These are phyloP conservation scores for Acridotheres tristis DNA, from an alignment of 2,797 vertebrate species.

Conservation along the genomic window DNA sequence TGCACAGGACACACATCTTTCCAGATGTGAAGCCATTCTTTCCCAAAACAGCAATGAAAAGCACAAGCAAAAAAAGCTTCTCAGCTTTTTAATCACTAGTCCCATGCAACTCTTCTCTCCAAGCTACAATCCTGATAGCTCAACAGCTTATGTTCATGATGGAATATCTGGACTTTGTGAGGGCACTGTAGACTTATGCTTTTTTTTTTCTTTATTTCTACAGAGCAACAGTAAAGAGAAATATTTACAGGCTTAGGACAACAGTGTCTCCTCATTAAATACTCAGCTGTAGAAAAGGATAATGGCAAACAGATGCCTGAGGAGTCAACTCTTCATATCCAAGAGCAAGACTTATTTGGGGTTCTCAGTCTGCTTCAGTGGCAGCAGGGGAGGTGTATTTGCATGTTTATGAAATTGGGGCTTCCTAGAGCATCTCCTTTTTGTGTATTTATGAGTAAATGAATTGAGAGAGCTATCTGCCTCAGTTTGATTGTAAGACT, in stretches of 20 bases:
- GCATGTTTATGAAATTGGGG: not conserved
- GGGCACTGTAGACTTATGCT: not conserved
- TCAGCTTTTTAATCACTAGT: not conserved
- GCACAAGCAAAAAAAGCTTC: not conserved
- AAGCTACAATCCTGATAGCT: not conserved
- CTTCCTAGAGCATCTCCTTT: not conserved
- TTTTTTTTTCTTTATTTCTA: not conserved
- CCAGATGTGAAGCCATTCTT: not conserved
- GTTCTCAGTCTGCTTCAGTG: not conserved
- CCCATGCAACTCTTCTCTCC: not conserved
- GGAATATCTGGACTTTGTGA: not conserved
- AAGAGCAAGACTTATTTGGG: not conserved
- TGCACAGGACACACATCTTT: rapidly evolving
- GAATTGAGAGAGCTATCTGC: not conserved
- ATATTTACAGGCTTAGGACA: not conserved
- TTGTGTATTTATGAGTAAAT: not conserved
- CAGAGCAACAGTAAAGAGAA: not conserved
- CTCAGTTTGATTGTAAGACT: not conserved
- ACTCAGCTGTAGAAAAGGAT: not conserved
- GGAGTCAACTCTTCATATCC: not conserved
- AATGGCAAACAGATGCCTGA: not conserved
- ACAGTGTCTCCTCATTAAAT: not conserved
- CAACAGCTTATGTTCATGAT: not conserved
- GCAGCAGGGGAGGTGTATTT: not conserved
- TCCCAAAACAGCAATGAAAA: not conserved